phyloP scores from a whole-genome alignment of 2,888 invertebrate genomes.

The Nephrotoma appendiculata region DNA sequence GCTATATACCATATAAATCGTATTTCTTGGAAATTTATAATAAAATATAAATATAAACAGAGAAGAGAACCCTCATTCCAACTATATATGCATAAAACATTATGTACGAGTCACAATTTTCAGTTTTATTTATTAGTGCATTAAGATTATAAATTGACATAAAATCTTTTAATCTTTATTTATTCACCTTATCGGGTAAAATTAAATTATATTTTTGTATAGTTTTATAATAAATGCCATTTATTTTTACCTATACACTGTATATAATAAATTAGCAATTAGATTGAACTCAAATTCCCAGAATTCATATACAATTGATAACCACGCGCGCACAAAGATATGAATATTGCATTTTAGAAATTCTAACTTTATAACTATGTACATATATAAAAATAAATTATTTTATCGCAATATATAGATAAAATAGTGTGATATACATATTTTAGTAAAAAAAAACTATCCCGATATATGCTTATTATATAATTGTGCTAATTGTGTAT shows the following conservation, averaged over 20 bases:
- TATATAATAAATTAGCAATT: not conserved
- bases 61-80: no score
- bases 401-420: not conserved
- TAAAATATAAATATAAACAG: not conserved
- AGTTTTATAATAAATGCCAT: not conserved
- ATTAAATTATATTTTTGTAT: not conserved
- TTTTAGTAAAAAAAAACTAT: not conserved
- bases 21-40: not conserved
- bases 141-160: not conserved
- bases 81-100: not conserved
- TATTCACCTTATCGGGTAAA: not conserved
- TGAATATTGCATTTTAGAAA: not conserved
- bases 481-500: not conserved
- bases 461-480: not conserved
- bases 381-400: not conserved
- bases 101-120: not conserved
- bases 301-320: not conserved
- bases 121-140: not conserved
- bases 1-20: not conserved
- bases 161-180: not conserved
- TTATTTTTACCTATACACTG: not conserved
- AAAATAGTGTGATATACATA: not conserved
- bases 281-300: not conserved
- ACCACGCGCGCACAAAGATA: not conserved
- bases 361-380: not conserved